Evolutionary conservation across 2,797 vertebrate genomes (phyloP).

Genomic region (Salarias fasciatus): DNA sequence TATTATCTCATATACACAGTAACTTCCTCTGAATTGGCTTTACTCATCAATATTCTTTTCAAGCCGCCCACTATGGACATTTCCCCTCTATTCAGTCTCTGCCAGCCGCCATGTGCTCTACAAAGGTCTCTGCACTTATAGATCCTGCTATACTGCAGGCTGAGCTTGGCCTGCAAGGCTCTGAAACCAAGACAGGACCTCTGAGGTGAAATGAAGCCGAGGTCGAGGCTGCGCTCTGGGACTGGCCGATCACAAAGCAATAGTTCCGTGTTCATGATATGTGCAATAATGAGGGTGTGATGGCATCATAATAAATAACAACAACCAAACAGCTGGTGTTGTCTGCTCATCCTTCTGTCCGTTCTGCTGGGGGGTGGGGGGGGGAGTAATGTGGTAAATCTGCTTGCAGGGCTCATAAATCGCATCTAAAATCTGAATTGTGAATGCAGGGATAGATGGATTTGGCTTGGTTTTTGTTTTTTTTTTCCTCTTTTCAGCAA

Average conservation of each 20-base stretch:
- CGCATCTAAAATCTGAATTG: constrained; percentile 22
- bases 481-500: constrained; percentile 23
- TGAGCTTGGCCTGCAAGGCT: constrained; percentile 54
- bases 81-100: constrained; percentile 56
- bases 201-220: constrained; percentile 39
- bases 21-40: constrained; percentile 60
- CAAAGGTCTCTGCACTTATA: constrained; percentile 57
- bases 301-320: constrained; percentile 82
- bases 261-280: constrained; percentile 76
- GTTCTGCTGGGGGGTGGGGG: neutral
- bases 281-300: constrained; percentile 83
- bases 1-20: constrained; percentile 33
- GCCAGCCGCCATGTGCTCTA: constrained; percentile 68
- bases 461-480: too few species aligned
- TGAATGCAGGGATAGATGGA: constrained; percentile 9
- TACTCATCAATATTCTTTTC: constrained; percentile 61
- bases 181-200: constrained; percentile 52
- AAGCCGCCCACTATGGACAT: constrained; percentile 44
- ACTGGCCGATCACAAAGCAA: constrained; percentile 75
- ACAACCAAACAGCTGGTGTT: constrained; percentile 49
- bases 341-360: constrained; percentile 53
- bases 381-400: constrained; percentile 4
- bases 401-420: constrained; percentile 12
- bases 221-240: constrained; percentile 55
- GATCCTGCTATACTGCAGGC: constrained; percentile 44